phyloP scores from a whole-genome alignment of 2,113 vertebrate genomes.

The Dipodomys ordii region DNA sequence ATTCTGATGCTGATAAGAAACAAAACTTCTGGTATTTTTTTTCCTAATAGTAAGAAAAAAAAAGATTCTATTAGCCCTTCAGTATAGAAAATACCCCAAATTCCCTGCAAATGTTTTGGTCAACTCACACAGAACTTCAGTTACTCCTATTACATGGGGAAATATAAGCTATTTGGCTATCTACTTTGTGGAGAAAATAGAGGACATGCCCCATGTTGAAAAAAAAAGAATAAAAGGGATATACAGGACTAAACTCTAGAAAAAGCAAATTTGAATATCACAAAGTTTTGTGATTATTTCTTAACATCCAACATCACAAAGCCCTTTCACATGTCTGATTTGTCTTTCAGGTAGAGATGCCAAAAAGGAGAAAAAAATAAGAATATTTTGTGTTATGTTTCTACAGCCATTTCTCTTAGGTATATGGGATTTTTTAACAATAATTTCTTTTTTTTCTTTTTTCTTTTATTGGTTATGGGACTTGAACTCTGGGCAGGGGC shows the following conservation, averaged over 20 bases:
- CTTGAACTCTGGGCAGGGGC: too few relatives aligned
- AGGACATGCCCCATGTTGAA: not conserved
- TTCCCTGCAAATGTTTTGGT: not conserved
- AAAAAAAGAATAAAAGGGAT: not conserved
- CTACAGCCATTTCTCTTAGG: not conserved
- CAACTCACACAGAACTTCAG: not conserved
- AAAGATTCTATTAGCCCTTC: fast-evolving
- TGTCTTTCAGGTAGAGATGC: not conserved
- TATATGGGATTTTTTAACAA: not conserved
- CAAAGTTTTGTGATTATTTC: conserved; percentile 15
- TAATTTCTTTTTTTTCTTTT: not conserved
- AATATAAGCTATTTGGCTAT: not conserved
- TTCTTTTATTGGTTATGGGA: too few relatives aligned
- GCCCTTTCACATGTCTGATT: not conserved
- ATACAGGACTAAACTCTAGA: not conserved
- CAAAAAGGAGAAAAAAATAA: not conserved
- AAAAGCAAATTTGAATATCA: conserved; percentile 16
- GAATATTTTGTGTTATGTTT: not conserved
- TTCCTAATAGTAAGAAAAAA: not conserved
- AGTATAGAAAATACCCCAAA: not conserved
- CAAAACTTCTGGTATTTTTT: not conserved
- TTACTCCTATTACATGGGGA: not conserved
- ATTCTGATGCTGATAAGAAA: not conserved
- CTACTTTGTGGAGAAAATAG: not conserved
- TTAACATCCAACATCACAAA: not conserved